Percentiles rank a stretch among this genome's conserved stretches.
Evolutionary conservation across 2,113 vertebrate genomes (phyloP).

Genomic region (Micromys minutus): DNA sequence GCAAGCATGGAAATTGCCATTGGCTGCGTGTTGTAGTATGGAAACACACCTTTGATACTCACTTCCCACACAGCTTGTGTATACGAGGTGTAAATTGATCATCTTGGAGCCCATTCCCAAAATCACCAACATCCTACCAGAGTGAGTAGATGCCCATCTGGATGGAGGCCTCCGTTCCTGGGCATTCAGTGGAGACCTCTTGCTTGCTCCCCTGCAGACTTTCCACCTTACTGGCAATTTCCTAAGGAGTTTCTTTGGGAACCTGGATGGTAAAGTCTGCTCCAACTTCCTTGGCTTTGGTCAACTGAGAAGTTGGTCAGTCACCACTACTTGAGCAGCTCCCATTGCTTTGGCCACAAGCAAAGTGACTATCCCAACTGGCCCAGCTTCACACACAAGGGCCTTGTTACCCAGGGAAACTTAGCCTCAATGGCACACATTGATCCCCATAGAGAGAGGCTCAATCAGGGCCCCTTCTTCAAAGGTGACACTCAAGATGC

Average conservation of each 20-base stretch:
- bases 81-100: constrained; percentile 89
- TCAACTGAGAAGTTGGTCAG: no score
- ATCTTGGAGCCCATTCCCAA: constrained; percentile 92
- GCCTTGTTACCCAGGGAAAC: no score
- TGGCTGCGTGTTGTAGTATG: constrained; percentile 99
- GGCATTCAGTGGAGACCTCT: constrained; percentile 93
- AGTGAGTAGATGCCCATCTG: constrained; percentile 93
- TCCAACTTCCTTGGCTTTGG: no score
- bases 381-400: no score
- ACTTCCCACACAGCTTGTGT: constrained; percentile 91
- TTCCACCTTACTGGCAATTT: no score
- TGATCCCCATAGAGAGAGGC: no score
- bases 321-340: no score
- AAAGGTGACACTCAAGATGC: constrained; percentile 58
- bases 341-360: no score
- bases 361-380: no score
- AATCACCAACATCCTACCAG: constrained; percentile 93
- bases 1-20: constrained; percentile 94
- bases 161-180: constrained; percentile 90
- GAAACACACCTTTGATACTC: constrained; percentile 95
- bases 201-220: constrained; percentile 89
- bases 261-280: no score
- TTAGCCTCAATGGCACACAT: constrained; percentile 57
- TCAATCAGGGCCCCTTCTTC: no score
- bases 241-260: no score